Evolutionary conservation across 2,113 vertebrate genomes (phyloP), one percentile per base, ranked within the genome.

Genomic region (Bos indicus): DNA sequence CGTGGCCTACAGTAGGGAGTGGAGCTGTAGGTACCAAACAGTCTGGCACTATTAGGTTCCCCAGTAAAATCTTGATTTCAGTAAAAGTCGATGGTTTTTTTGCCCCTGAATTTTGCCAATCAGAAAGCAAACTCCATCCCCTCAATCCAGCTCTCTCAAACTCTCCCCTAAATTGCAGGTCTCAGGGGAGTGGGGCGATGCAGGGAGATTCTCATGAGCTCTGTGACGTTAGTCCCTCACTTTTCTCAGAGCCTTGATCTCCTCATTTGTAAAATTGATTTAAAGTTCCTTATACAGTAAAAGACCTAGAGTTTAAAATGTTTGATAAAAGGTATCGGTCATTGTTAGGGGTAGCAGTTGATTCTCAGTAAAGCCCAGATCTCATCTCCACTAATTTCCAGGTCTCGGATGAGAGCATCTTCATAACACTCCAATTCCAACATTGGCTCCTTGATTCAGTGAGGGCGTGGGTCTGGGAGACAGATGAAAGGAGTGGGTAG

Each of bases 41-140:
- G 56, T 12, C 64, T 62, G 85, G 78, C 77, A 78, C 36, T 54
- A 2, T 82, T 60, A 86, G 17, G 62, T 77, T 96, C 60, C 67
- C 92, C 64, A 96, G 92, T 95, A 97, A 97, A 96, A 84, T 90
- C 25, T 89, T 93, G 36, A 97, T 92, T 95, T 96, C 71, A 67
- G 91, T 88, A 86, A 95, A 60, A 95, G 84, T 14, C 12, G 0
- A 26, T 51, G 52, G 3, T 78, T 90, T 97, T 57, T 92, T 89
- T 83, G 62, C 40, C 57, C 51, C 92, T 67, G 59, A 74, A 52
- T 52, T 5, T 84, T 51, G 23, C 52, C 78, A 88, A 15, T 87
- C 30, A 71, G 60, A 92, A 71, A 78, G 23, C 54, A 94, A 56
- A 8, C 6, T 36, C 36, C 71, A 26, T 25, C 30, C 10, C 5